These are phyloP conservation scores for Tipula lateralis DNA, from an alignment of 2,888 invertebrate genomes.

Conservation along the genomic window DNA sequence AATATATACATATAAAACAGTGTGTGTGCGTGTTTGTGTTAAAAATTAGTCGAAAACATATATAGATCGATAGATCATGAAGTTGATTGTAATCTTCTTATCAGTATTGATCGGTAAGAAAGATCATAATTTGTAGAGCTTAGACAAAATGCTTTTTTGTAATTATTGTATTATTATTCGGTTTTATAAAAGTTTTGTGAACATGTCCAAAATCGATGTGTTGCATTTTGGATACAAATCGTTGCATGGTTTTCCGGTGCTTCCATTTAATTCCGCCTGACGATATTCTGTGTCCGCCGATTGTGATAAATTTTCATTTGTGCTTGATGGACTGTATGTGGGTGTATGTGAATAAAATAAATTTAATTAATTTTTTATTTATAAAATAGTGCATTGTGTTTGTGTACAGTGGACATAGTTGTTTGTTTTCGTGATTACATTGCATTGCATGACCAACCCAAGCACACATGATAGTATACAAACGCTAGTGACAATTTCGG, in stretches of 20 bases:
- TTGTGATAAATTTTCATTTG: constrained; percentile 58
- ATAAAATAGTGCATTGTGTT: not conserved
- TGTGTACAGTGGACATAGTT: not conserved
- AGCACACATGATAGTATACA: no score
- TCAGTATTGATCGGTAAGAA: constrained; percentile 1
- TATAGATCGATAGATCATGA: not conserved
- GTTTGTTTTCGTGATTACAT: not conserved
- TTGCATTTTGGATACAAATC: constrained; percentile 25
- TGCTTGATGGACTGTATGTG: constrained; percentile 62
- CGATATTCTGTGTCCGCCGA: constrained; percentile 68
- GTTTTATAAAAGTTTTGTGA: constrained; percentile 20
- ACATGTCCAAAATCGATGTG: constrained; percentile 21
- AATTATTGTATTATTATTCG: not conserved
- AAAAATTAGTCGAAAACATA: no score
- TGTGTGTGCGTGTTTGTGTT: not conserved
- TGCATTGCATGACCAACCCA: not conserved
- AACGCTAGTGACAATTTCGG: no score
- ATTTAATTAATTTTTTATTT: no score
- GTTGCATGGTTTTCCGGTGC: constrained; percentile 43
- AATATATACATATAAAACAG: not conserved
- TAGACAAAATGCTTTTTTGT: not conserved
- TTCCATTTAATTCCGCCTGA: constrained; percentile 66
- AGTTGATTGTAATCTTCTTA: not conserved
- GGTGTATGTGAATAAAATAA: not conserved
- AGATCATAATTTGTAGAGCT: not conserved